Evolutionary conservation across 2,797 vertebrate species (phyloP).

Genomic region (Eospalax fontanierii): DNA sequence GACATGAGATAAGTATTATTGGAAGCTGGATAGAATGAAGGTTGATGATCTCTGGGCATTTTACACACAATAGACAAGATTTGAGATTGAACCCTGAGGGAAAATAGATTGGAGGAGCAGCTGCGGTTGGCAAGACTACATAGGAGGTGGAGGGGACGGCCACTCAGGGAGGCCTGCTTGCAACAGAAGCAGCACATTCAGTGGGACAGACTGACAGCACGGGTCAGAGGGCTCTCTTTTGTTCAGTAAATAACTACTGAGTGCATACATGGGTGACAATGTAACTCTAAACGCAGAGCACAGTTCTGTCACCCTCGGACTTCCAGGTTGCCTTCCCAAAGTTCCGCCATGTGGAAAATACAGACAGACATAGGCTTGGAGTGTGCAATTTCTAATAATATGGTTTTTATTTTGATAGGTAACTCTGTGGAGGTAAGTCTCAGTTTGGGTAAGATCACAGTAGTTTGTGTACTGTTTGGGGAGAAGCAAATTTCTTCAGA

Average conservation of each 20-base stretch:
- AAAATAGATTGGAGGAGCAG: neutral
- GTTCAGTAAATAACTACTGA: neutral
- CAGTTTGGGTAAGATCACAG: neutral
- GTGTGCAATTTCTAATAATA: neutral
- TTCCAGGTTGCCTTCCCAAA: neutral
- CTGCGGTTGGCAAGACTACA: neutral
- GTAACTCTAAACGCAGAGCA: neutral
- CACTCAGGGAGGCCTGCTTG: neutral
- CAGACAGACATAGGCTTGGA: neutral
- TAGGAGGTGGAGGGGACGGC: neutral
- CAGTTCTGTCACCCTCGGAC: neutral
- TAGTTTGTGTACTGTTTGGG: neutral
- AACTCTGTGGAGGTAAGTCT: neutral
- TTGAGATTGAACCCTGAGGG: neutral
- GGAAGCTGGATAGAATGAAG: neutral
- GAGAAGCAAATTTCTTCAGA: neutral
- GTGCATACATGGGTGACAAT: neutral
- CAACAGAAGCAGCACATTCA: neutral
- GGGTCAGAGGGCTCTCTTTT: neutral
- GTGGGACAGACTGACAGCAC: neutral
- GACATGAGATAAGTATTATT: neutral
- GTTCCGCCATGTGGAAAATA: neutral
- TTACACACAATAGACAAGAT: neutral
- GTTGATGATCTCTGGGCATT: neutral
- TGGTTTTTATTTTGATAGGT: neutral